phyloP scores from a whole-genome alignment of 2,888 invertebrate species.

The Trichopria drosophilae region DNA sequence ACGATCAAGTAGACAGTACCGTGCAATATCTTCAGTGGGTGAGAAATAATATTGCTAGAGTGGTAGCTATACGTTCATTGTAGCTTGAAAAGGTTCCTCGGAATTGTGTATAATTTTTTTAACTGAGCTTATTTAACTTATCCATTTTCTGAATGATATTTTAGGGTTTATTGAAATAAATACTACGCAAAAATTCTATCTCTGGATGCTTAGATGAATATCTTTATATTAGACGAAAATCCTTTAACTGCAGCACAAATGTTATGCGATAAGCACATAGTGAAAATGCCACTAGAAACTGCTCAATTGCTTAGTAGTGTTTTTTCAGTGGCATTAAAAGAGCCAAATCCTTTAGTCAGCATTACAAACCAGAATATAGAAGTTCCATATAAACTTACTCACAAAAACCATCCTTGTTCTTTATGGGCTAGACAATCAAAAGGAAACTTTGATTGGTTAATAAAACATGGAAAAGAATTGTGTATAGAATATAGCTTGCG shows the following conservation, averaged over 20 bases:
- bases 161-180: too few relatives aligned
- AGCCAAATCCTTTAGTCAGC: constrained; percentile 18
- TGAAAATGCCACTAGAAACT: constrained; percentile 14
- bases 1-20: constrained; percentile 16
- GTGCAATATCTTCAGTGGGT: constrained; percentile 12
- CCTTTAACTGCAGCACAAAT: constrained; percentile 14
- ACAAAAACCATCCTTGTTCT: constrained; percentile 20
- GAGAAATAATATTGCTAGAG: constrained; percentile 10
- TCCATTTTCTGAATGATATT: too few relatives aligned
- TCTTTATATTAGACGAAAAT: constrained; percentile 19
- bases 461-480: constrained; percentile 14
- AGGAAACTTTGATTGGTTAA: constrained; percentile 15
- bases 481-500: constrained; percentile 15
- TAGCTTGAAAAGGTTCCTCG: too few relatives aligned
- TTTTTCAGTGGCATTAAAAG: constrained; percentile 19
- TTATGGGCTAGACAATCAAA: constrained; percentile 19
- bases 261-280: constrained; percentile 14
- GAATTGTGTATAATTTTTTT: too few relatives aligned
- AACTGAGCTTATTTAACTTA: too few relatives aligned
- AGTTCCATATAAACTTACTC: constrained; percentile 20
- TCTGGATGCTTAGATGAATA: too few relatives aligned
- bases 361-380: constrained; percentile 16
- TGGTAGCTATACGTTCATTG: constrained; percentile 11
- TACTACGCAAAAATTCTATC: too few relatives aligned
- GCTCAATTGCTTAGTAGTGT: constrained; percentile 18